phyloP scores from a whole-genome alignment of 2,113 vertebrate genomes.

The Peromyscus leucopus region DNA sequence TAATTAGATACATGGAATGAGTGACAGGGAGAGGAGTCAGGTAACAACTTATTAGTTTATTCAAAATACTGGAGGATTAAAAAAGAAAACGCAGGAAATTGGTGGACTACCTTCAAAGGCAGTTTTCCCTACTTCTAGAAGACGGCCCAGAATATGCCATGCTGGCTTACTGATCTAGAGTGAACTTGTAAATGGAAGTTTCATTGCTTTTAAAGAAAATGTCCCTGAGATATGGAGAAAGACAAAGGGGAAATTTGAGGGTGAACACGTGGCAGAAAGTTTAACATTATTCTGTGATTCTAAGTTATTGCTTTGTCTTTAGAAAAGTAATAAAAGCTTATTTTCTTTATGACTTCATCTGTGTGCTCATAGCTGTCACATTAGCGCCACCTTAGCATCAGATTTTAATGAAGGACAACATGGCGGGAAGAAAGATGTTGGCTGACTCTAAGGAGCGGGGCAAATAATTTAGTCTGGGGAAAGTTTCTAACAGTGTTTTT shows the following conservation, averaged over 20 bases:
- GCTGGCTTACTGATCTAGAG: background rate
- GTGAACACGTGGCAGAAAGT: slow-evolving; percentile 72
- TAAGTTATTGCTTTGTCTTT: slow-evolving; percentile 86
- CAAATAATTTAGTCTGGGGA: slow-evolving; percentile 85
- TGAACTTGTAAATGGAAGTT: slow-evolving; percentile 69
- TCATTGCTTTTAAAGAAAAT: slow-evolving; percentile 54
- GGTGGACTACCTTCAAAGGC: background rate
- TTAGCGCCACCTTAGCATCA: slow-evolving; percentile 88
- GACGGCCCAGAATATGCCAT: background rate
- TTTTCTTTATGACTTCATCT: slow-evolving; percentile 89
- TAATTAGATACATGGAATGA: background rate
- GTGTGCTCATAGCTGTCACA: slow-evolving; percentile 88
- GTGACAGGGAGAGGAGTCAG: background rate
- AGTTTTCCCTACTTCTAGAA: background rate
- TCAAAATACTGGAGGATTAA: background rate
- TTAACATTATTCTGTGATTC: slow-evolving; percentile 84
- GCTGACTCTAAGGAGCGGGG: slow-evolving; percentile 82
- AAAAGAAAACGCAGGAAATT: background rate
- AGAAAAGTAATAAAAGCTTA: slow-evolving; percentile 91
- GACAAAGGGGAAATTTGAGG: slow-evolving; percentile 40
- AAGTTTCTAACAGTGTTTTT: slow-evolving; percentile 84
- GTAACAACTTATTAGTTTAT: background rate
- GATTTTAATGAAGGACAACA: slow-evolving; percentile 90
- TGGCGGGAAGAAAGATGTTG: slow-evolving; percentile 84
- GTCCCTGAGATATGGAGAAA: slow-evolving; percentile 56